Evolutionary conservation across 2,797 vertebrate genomes (phyloP), one percentile per base, ranked within the genome.

Genomic region (Toxotes lorentzi): DNA sequence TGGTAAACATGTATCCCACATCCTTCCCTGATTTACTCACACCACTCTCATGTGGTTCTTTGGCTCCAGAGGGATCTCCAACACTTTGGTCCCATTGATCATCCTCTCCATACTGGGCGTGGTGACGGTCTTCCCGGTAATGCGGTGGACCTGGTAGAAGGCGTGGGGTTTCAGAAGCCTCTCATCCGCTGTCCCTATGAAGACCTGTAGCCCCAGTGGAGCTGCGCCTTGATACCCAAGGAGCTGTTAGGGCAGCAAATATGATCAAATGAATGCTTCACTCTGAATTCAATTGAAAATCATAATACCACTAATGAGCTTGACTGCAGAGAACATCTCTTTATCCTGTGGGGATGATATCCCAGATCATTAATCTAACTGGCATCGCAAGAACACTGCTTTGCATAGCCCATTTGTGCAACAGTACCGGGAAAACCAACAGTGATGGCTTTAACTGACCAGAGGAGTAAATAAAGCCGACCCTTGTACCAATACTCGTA

Each of bases 81-180:
- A 79, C 61, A 99, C 95, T 81, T 98, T 99, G 88, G 97, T 98
- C 90, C 97, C 96, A 30, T 92, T 95, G 21, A 97, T 89, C 3
- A 97, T 95, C 92, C 96, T 97, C 95, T 99, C 97, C 13, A 96
- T 95, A 91, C 97, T 99, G 92, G 96, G 97, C 57, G 98, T 99
- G 85, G 97, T 98, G 82, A 99, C 98, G 0, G 97, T 99, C 71
- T 99, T 99, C 16, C 98, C 98, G 0, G 98, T 99, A 91, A 99
- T 98, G 73, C 97, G 97, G 85, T 99, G 98, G 38, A 98, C 98
- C 92, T 99, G 98, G 92, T 99, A 99, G 94, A 99, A 99, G 72
- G 98, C 96, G 0, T 99, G 98, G 0, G 98, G 98, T 72, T 98
- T 99, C n/a, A 99, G 96, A 78, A 98, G 96, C 41, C 97, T 92